Conservation (phyloP, 2,888 invertebrate genomes). For the Ctena decussata region DNA sequence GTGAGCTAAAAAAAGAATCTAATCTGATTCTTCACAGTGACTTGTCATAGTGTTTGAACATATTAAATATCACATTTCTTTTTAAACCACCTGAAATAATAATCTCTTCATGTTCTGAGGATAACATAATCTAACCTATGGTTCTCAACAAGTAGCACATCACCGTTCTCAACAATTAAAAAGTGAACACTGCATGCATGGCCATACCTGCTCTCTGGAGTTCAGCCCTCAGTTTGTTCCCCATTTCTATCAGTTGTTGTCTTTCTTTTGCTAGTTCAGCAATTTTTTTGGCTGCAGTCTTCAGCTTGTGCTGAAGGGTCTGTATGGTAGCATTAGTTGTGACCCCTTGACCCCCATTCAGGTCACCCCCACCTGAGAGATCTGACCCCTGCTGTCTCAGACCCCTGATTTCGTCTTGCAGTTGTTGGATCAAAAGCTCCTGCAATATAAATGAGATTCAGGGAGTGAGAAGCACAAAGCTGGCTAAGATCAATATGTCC, state of each 20-base stretch:
- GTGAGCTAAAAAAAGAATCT: too few species aligned
- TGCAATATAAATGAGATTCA: conserved; percentile 37
- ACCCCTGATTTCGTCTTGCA: conserved; percentile 84
- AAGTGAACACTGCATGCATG: too few species aligned
- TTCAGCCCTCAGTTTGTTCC: conserved; percentile 84
- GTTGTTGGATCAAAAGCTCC: conserved; percentile 86
- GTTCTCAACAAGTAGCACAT: too few species aligned
- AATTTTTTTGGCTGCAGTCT: conserved; percentile 83
- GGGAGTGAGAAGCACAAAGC: too few species aligned
- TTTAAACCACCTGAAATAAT: too few species aligned
- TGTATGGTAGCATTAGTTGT: conserved; percentile 57
- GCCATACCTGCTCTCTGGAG: conserved; percentile 78
- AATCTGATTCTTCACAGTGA: too few species aligned
- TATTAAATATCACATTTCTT: too few species aligned
- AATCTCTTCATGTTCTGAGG: too few species aligned
- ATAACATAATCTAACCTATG: too few species aligned
- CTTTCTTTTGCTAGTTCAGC: conserved; percentile 84
- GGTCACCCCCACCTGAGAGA: conserved; percentile 28
- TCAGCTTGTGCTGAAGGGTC: conserved; percentile 79
- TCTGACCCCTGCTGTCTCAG: conserved; percentile 70
- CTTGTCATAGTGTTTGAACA: too few species aligned
- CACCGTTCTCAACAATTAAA: too few species aligned
- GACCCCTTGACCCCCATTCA: conserved; percentile 34
- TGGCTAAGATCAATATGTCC: too few species aligned
- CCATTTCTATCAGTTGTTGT: conserved; percentile 85